phyloP scores from a whole-genome alignment of 2,113 vertebrate species.

The Nibea albiflora region DNA sequence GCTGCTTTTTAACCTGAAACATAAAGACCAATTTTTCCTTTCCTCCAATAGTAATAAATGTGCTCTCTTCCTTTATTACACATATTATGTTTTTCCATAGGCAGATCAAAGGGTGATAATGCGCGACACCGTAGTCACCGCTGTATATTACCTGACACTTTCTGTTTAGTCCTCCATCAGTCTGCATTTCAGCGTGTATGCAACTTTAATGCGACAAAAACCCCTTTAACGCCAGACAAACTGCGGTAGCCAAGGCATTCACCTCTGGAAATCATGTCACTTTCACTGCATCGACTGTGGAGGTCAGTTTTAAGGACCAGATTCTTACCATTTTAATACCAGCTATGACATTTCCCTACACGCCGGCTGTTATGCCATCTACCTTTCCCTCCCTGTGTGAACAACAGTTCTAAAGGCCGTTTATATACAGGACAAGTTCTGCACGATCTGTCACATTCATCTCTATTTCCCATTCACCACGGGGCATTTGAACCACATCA shows the following conservation, averaged over 20 bases:
- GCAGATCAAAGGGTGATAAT: conserved; percentile 78
- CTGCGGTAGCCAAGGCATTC: conserved; percentile 11
- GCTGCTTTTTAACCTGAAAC: conserved; percentile 82
- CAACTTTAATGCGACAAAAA: conserved; percentile 46
- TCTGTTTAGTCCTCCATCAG: conserved; percentile 49
- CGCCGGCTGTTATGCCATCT: conserved; percentile 10
- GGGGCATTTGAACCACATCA: conserved; percentile 81
- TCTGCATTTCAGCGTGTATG: conserved; percentile 23
- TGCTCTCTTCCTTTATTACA: conserved; percentile 70
- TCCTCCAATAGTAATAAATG: conserved; percentile 79
- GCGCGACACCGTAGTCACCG: conserved; percentile 55
- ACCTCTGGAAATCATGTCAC: conserved; percentile 38
- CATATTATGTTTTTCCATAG: conserved; percentile 73
- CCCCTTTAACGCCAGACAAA: conserved; percentile 41
- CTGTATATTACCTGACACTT: conserved; percentile 62
- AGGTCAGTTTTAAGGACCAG: conserved; percentile 55
- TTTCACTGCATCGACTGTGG: conserved; percentile 33
- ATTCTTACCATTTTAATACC: conserved; percentile 51
- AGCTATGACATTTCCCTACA: conserved; percentile 35
- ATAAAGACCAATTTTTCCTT: conserved; percentile 81
- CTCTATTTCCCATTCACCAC: conserved; percentile 78
- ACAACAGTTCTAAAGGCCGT: conserved; percentile 63
- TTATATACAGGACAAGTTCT: conserved; percentile 69
- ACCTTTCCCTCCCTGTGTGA: conserved; percentile 38
- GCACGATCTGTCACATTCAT: conserved; percentile 77